phyloP scores from a whole-genome alignment of 2,113 vertebrate species.

The Solea solea region DNA sequence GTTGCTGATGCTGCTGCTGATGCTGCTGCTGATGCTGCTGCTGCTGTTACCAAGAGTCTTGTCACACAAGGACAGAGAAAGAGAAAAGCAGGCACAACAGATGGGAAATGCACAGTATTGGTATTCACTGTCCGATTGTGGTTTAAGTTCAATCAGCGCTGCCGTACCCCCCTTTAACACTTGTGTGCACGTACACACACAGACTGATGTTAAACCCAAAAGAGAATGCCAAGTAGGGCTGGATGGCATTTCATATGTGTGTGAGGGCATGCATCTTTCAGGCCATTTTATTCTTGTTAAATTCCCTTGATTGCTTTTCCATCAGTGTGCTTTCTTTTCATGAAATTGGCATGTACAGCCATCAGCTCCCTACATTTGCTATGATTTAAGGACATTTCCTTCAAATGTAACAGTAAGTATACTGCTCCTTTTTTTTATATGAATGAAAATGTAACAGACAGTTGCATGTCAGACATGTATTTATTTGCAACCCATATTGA shows the following conservation, averaged over 20 bases:
- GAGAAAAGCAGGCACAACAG: conserved; percentile 20
- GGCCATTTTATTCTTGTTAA: too few relatives aligned
- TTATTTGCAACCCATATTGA: too few relatives aligned
- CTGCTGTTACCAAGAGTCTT: conserved; percentile 25
- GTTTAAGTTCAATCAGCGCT: conserved; percentile 40
- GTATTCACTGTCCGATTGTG: conserved; percentile 49
- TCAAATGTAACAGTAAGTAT: too few relatives aligned
- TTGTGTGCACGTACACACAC: background rate
- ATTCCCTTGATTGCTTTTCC: too few relatives aligned
- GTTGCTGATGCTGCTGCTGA: background rate
- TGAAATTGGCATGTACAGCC: too few relatives aligned
- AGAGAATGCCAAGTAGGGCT: conserved; percentile 44
- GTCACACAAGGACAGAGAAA: conserved; percentile 29
- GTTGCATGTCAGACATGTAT: too few relatives aligned
- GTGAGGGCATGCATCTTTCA: background rate
- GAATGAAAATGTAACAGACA: too few relatives aligned
- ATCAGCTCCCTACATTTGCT: too few relatives aligned
- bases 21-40: too few relatives aligned
- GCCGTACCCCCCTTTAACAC: conserved; percentile 27
- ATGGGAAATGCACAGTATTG: conserved; percentile 35
- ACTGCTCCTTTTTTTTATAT: too few relatives aligned
- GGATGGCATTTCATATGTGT: conserved; percentile 18
- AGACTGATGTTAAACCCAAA: conserved; percentile 11
- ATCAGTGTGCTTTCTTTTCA: too few relatives aligned
- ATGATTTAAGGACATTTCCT: too few relatives aligned